Base-by-base conservation (phyloP, 2,888 invertebrate genomes). In the Ptycholaimellus sp. region DNA sequence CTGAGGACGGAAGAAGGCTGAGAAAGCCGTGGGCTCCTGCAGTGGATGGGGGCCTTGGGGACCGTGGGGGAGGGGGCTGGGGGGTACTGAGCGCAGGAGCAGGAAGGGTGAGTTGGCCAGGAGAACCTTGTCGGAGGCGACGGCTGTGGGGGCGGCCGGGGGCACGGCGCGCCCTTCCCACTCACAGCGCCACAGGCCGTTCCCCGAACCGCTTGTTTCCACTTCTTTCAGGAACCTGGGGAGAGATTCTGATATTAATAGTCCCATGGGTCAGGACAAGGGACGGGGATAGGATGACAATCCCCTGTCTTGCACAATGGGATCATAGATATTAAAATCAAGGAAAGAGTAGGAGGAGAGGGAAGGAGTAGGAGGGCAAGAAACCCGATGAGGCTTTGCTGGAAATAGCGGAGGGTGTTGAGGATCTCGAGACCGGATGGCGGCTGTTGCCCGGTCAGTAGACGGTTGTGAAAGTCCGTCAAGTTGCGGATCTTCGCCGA, bases 361-460 rank as follows among this genome's bases (percentile, higher is more conserved):
- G 31, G 31, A n/a, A 19, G 31, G 16, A 19, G 5, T 31, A 13
- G 25, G 39, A 23, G 33, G 30, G 17, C 19, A 44, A 70, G 73
- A 71, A 69, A 93, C 93, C 65, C 80, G 49, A 93, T 68, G 44
- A 96, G 68, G 30, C 85, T 87, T 66, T 87, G 85, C 33, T 87
- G 82, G 67, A 96, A 93, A 65, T 87, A 90, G 62, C 90, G 85
- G 56, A 96, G 72, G 39, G 87, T 90, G 64, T 83, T 87, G 44
- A 85, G 83, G 61, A 96, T 81, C 63, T 96, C 96, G 43, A 75
- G 70, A 45, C 90, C 90, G 42, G 82, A 79, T 29, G 93, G 93
- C 9, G 52, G 46, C 41, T 56, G 56, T 34, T 53, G 52, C 28
- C 46, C 49, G 34, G 44, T 45, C 49, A 78, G 70, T 42, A 93